phyloP scores from a whole-genome alignment of 2,888 invertebrate genomes.

The Trachelus stipa region DNA sequence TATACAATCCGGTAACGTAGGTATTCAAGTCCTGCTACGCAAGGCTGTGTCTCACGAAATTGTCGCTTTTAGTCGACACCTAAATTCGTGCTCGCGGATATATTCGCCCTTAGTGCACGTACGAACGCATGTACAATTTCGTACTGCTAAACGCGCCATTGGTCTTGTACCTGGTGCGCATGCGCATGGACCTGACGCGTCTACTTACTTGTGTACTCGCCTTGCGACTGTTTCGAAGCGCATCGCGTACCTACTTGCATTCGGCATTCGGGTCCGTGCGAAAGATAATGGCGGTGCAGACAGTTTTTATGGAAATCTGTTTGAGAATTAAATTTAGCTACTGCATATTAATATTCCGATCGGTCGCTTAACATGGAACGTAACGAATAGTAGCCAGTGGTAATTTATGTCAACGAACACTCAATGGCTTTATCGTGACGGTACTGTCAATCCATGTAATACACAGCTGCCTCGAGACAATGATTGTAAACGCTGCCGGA shows the following conservation, averaged over 20 bases:
- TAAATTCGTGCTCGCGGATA: neutral
- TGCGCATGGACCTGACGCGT: neutral
- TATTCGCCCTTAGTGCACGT: neutral
- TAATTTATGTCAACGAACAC: neutral
- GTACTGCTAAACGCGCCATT: neutral
- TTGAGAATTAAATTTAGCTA: neutral
- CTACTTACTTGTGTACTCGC: too few relatives aligned
- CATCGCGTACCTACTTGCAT: neutral
- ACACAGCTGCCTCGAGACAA: neutral
- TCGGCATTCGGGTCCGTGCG: neutral
- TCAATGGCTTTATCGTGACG: neutral
- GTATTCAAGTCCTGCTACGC: too few relatives aligned
- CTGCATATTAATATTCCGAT: neutral
- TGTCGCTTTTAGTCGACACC: neutral
- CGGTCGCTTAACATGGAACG: neutral
- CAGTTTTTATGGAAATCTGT: neutral
- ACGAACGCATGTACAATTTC: neutral
- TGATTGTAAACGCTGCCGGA: neutral
- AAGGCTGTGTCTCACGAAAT: neutral
- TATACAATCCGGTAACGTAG: too few relatives aligned
- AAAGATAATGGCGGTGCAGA: neutral
- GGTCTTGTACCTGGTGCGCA: neutral
- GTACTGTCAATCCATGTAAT: neutral
- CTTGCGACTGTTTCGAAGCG: too few relatives aligned
- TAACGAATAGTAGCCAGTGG: neutral